phyloP scores from a whole-genome alignment of 1,140 invertebrate genomes.

The Drosophila pseudoananassae region DNA sequence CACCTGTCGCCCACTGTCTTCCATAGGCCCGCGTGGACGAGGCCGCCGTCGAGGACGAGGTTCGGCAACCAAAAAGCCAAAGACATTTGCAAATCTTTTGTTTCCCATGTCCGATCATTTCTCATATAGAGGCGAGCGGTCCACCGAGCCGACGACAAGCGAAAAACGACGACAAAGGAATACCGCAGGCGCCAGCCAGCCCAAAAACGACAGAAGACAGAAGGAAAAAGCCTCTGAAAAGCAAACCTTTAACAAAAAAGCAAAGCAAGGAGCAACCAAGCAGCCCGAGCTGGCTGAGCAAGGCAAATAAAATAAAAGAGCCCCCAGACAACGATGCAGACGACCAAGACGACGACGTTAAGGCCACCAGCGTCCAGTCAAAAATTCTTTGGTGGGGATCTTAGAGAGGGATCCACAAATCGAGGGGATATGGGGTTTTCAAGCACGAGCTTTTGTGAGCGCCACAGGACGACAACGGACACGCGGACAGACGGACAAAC shows the following conservation, averaged over 20 bases:
- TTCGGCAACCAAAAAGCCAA: conserved; percentile 77
- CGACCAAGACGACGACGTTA: conserved; percentile 40
- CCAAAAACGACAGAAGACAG: conserved; percentile 51
- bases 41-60: conserved; percentile 15
- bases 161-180: conserved; percentile 76
- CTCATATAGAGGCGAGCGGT: conserved; percentile 76
- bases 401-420: background rate
- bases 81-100: conserved; percentile 84
- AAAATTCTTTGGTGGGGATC: conserved; percentile 12
- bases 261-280: conserved; percentile 7
- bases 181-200: conserved; percentile 83
- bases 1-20: conserved; percentile 70
- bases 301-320: conserved; percentile 36
- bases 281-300: conserved; percentile 19
- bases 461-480: conserved; percentile 40
- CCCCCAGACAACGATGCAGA: conserved; percentile 50
- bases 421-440: background rate
- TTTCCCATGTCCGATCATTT: conserved; percentile 83
- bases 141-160: conserved; percentile 27
- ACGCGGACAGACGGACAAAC: background rate
- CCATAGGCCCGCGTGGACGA: background rate
- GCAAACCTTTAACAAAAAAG: conserved; percentile 15
- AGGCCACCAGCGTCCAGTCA: conserved; percentile 54
- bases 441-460: conserved; percentile 67
- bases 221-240: background rate